Evolutionary conservation across 35 echinoderm and acorn worm genomes (phyloP), one percentile per base, ranked within the genome.

Genomic region (Lytechinus variegatus): DNA sequence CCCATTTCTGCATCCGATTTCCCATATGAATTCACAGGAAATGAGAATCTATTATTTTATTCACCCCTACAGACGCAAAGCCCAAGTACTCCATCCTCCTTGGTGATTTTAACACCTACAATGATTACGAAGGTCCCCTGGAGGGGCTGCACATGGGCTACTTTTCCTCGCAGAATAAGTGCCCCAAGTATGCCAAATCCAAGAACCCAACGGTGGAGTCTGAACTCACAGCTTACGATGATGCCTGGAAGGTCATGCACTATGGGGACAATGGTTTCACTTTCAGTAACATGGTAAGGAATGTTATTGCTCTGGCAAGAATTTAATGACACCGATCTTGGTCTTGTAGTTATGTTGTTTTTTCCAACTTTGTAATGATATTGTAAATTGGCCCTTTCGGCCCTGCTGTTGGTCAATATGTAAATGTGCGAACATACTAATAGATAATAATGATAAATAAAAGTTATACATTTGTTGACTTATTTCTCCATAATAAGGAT

Each of bases 281-380:
- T 9, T 97, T 97, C 60, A 97, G 97, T 55, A 97, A 97, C 29
- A 97, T 97, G 97, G 97, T 97, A 93, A 97, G 97, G 87, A 9
- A 9, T n/a, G 6, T 24, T 79, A 21, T n/a, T 5, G n/a, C 66
- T 79, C n/a, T 24, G 2, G n/a, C 66, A n/a, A 24, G 66, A 19
- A 79, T 79, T 79, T 24, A 4, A 44, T 44, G 0, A 44, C 33
- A 1, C 33, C 33, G 33, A 44, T 44, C 33, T 44, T 44, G 33
- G 0, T 44, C 2, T 44, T 44, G 2, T 44, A 44, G 33, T 44
- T 44, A 44, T 44, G 33, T 44, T 44, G 33, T 44, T 44, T 44
- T 44, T 44, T 44, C 33, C 2, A 44, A 44, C 33, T 44, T 44
- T 44, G 33, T 44, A 1, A 44, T 44, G 33, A 44, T 44, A 44